phyloP scores from a whole-genome alignment of 1,140 invertebrate species.

The Cheumatopsyche charites region DNA sequence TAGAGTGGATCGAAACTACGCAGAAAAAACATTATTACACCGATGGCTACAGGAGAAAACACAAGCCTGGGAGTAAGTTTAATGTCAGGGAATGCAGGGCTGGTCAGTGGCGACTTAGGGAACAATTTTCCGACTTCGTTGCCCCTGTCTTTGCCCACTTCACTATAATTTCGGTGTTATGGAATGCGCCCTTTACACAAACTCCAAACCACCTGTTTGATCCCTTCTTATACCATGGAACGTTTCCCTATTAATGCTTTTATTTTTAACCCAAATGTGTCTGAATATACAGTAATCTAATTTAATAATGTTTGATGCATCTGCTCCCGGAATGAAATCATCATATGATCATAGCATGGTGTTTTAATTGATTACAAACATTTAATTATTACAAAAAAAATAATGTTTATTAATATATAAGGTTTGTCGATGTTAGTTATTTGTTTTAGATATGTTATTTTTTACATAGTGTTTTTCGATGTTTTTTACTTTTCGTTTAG shows the following conservation, averaged over 20 bases:
- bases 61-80: conserved; percentile 62
- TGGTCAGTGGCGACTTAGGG: neutral
- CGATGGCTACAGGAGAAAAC: conserved; percentile 62
- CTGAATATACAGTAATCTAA: neutral
- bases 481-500: conserved; percentile 38
- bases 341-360: conserved; percentile 48
- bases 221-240: conserved; percentile 43
- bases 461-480: conserved; percentile 37
- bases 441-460: conserved; percentile 37
- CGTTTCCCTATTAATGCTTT: conserved; percentile 44
- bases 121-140: neutral
- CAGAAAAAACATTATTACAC: conserved; percentile 48
- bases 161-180: conserved; percentile 31
- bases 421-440: conserved; percentile 27
- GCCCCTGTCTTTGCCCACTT: neutral
- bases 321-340: conserved; percentile 43
- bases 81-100: conserved; percentile 32
- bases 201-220: conserved; percentile 27
- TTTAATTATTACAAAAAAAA: neutral
- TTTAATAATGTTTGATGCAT: conserved; percentile 12
- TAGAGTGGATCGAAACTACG: conserved; percentile 55
- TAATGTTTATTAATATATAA: conserved; percentile 9
- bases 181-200: conserved; percentile 42
- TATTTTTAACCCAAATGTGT: neutral
- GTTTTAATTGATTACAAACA: conserved; percentile 23